Evolutionary conservation across 2,888 invertebrate genomes (phyloP), one percentile per base, ranked within the genome.

Genomic region (Auanema freiburgensis): DNA sequence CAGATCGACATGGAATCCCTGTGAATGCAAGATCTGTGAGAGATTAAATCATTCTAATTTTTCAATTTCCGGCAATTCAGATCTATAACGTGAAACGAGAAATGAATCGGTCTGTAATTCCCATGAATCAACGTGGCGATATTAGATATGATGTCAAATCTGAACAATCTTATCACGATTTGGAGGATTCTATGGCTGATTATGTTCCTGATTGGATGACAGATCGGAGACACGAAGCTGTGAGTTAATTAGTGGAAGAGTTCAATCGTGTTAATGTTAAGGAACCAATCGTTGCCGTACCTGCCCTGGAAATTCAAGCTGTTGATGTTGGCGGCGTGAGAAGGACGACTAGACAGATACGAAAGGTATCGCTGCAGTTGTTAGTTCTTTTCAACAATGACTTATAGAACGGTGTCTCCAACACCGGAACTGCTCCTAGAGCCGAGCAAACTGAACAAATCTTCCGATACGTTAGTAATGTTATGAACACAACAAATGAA

Each of bases 401-500:
- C n/a, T n/a, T n/a, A n/a, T n/a, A 46, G 46, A 46, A 46, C 10
- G 16, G 16, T 16, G 16, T 46, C n/a, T 21, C 23, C 18, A 18
- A 18, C 5, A 23, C 52, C 4, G 24, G 21, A n/a, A 18, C 18
- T 6, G 23, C 23, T 16, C 52, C 52, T 52, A 18, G 52, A 23
- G 52, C 52, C 3, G 21, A 52, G 18, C 52, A 52, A 24, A 18
- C 52, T 2, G 71, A 69, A 6, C 65, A 66, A 1, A 50, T 73
- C 14, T 73, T 67, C 69, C 51, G 69, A 40, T 68, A 69, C 11
- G 69, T 67, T 3, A 66, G 63, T 23, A 63, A 54, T 18, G 58
- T 68, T n/a, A 63, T 71, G 43, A 71, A 71, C 2, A 56, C 68
- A 0, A 11, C 66, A 11, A 63, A 50, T 14, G 73, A 76, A 55